A percentile compares a stretch with the other conserved stretches of the same genome.
Conservation (phyloP, 2,888 invertebrate genomes). For the Macropis europaea region DNA sequence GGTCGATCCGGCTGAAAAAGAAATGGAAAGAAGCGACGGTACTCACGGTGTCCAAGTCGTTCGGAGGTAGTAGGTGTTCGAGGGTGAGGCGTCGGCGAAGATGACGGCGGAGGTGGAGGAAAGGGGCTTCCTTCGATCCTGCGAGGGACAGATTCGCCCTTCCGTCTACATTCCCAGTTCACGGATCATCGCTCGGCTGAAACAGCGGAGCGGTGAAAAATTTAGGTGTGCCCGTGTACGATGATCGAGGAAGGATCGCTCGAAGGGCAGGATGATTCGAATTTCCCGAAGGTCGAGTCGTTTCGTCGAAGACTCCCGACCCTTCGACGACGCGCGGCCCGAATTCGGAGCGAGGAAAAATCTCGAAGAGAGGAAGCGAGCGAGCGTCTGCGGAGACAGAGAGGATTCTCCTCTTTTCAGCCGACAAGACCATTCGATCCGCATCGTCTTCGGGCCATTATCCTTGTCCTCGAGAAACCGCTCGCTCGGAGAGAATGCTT, state of each 20-base stretch:
- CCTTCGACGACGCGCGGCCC: neutral
- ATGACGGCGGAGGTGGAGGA: slow-evolving; percentile 56
- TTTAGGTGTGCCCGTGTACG: neutral
- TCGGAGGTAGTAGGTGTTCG: slow-evolving; percentile 21
- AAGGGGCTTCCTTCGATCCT: slow-evolving; percentile 64
- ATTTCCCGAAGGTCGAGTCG: neutral
- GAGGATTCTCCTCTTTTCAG: neutral
- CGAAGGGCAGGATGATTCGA: slow-evolving; percentile 23
- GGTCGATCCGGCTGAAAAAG: no score
- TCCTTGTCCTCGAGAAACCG: slow-evolving; percentile 12
- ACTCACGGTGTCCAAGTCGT: slow-evolving; percentile 42
- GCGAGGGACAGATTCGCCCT: slow-evolving; percentile 66
- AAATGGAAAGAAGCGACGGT: neutral
- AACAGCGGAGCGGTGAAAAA: slow-evolving; percentile 52
- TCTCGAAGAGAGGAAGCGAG: neutral
- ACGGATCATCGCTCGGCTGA: slow-evolving; percentile 70
- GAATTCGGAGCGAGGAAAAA: neutral
- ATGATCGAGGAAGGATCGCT: slow-evolving; percentile 22
- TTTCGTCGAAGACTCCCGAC: neutral
- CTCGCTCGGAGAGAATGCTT: slow-evolving; percentile 9
- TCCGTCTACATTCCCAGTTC: slow-evolving; percentile 72
- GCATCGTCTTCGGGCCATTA: slow-evolving; percentile 25
- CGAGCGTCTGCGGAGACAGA: neutral
- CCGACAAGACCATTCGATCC: slow-evolving; percentile 10
- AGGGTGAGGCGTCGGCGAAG: slow-evolving; percentile 37